Evolutionary conservation across 2,888 invertebrate species (phyloP).

Genomic region (Drosophila nigritarsus): DNA sequence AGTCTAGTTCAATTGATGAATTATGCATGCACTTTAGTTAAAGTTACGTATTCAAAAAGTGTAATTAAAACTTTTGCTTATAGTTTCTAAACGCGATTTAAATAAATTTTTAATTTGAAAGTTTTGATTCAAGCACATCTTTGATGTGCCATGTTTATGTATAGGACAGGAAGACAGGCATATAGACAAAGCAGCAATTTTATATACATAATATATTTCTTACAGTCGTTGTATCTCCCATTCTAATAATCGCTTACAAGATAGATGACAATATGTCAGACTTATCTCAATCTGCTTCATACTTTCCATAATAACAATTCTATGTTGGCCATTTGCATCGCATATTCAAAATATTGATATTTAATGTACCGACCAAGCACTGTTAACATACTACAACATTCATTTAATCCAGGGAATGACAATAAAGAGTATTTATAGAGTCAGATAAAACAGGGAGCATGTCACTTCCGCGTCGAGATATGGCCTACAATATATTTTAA

Average conservation of each 20-base stretch:
- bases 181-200: background rate
- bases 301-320: background rate
- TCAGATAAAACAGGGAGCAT: background rate
- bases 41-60: background rate
- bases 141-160: background rate
- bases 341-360: background rate
- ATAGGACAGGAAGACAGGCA: too few relatives aligned
- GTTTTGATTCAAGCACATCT: background rate
- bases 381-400: background rate
- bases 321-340: background rate
- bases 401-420: background rate
- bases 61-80: background rate
- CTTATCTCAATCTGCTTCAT: background rate
- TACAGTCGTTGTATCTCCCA: too few relatives aligned
- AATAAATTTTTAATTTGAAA: background rate
- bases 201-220: background rate
- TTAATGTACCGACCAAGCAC: background rate
- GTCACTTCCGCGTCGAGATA: background rate
- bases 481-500: background rate
- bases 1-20: constrained; percentile 2
- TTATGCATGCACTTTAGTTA: background rate
- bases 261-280: background rate
- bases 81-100: background rate
- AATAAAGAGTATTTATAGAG: background rate
- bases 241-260: background rate